Percentiles rank a stretch among this genome's conserved stretches.
These are phyloP conservation scores for Malurus elegans DNA, from an alignment of 2,113 vertebrate genomes.

Conservation along the genomic window DNA sequence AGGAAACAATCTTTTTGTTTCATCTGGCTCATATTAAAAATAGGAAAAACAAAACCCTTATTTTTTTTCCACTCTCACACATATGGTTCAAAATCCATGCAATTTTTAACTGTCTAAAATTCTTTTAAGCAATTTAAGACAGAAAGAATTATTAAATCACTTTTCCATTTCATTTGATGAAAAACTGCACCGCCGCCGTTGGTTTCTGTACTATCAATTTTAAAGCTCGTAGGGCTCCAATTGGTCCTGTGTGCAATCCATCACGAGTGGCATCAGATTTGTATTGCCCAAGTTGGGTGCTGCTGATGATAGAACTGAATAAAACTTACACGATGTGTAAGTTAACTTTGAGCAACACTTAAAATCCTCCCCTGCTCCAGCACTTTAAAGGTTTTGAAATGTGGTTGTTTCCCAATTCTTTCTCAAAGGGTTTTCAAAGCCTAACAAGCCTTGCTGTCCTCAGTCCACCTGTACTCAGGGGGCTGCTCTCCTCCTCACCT, in stretches of 20 bases:
- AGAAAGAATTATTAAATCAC: slow-evolving; percentile 87
- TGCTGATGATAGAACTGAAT: slow-evolving; percentile 35
- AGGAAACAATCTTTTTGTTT: slow-evolving; percentile 88
- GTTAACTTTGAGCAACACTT: background rate
- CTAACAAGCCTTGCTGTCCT: rapidly evolving
- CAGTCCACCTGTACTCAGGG: background rate
- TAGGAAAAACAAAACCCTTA: slow-evolving; percentile 82
- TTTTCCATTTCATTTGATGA: slow-evolving; percentile 85
- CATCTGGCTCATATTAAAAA: slow-evolving; percentile 86
- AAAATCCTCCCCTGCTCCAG: background rate
- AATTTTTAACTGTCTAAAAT: slow-evolving; percentile 83
- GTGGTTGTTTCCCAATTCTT: background rate
- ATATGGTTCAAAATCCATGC: slow-evolving; percentile 86
- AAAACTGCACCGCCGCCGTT: slow-evolving; percentile 80
- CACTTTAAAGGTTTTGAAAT: background rate
- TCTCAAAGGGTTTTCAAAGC: background rate
- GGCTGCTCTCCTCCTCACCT: background rate
- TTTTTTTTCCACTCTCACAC: slow-evolving; percentile 78
- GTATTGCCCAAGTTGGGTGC: slow-evolving; percentile 68
- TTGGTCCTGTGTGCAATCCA: slow-evolving; percentile 83
- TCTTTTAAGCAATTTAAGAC: slow-evolving; percentile 82
- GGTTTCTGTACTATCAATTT: slow-evolving; percentile 84
- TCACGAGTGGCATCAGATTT: slow-evolving; percentile 76
- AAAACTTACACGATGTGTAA: background rate
- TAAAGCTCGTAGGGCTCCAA: slow-evolving; percentile 75